Evolutionary conservation across 2,888 invertebrate genomes (phyloP).

Genomic region (Neoascia interrupta): DNA sequence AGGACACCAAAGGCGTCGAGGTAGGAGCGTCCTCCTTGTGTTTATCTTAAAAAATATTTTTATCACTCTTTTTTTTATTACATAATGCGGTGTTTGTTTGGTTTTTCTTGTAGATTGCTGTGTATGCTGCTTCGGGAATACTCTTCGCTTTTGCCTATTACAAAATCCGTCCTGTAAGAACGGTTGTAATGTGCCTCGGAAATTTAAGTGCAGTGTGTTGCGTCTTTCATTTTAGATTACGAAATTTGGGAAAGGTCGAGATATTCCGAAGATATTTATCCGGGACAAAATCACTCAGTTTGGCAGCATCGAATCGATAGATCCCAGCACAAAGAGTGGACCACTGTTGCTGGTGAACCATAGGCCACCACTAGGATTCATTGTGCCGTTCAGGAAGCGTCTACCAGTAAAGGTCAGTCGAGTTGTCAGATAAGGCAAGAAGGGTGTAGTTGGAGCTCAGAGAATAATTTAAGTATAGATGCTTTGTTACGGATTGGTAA

Average conservation of each 20-base stretch:
- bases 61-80: slow-evolving; percentile 40
- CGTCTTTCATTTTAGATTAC: slow-evolving; percentile 33
- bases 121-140: slow-evolving; percentile 53
- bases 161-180: slow-evolving; percentile 60
- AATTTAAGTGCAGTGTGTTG: background rate
- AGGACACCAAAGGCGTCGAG: slow-evolving; percentile 57
- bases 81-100: slow-evolving; percentile 23
- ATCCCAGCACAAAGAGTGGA: slow-evolving; percentile 53
- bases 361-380: slow-evolving; percentile 46
- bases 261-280: slow-evolving; percentile 51
- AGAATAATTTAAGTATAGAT: no score
- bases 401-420: slow-evolving; percentile 50
- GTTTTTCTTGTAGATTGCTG: slow-evolving; percentile 36
- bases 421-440: no score
- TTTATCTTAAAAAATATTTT: slow-evolving; percentile 17
- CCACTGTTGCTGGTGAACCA: slow-evolving; percentile 52
- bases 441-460: no score
- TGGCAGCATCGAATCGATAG: slow-evolving; percentile 39
- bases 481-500: no score
- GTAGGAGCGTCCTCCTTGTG: slow-evolving; percentile 1
- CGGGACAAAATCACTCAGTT: slow-evolving; percentile 50
- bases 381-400: slow-evolving; percentile 24
- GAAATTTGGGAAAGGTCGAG: slow-evolving; percentile 53
- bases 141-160: slow-evolving; percentile 52
- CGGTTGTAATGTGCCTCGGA: background rate